Evolutionary conservation across 2,888 invertebrate genomes (phyloP), one percentile per base, ranked within the genome.

Genomic region (Trichogramma dendrolimi): DNA sequence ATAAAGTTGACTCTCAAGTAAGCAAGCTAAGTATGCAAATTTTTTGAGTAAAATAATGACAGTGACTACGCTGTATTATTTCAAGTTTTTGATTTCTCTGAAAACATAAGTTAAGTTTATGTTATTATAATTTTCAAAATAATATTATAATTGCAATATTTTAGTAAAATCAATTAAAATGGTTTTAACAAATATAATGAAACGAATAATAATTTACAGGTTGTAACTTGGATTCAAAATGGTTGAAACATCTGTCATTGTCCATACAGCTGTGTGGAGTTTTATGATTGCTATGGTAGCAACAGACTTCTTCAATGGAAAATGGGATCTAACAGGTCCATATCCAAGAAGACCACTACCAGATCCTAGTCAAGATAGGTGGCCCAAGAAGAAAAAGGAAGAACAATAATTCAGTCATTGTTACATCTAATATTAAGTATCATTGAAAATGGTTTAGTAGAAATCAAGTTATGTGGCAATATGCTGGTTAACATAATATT

Each of bases 331-430:
- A 4, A 46, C 1, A 38, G 60, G 60, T 4, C 60, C 60, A 2
- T 60, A 60, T 47, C 60, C 60, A 42, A 11, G 60, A 55, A 55
- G 60, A 46, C 60, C 60, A n/a, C 27, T 60, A 11, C 54, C 38
- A 10, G 55, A 60, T 43, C 38, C 27, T 8, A 49, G 6, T 46
- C 42, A 55, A 46, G 52, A 52, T 52, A 41, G 52, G 6, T 52
- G 52, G 52, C 52, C 52, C 41, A 52, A 52, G 11, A 52, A 52
- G 41, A 7, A 52, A 4, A 40, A 11, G 8, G 11, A 48, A 47
- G 47, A 47, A 48, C 11, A 48, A 48, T 48, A 6, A n/a, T 48
- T 14, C 11, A 6, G 8, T 14, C 27, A 14, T 48, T 14, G 5
- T 27, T 27, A 27, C 27, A 27, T 27, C 27, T 27, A 27, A 27